These are phyloP conservation scores for Spondyliosoma cantharus DNA, from an alignment of 2,797 vertebrate species.

Conservation along the genomic window DNA sequence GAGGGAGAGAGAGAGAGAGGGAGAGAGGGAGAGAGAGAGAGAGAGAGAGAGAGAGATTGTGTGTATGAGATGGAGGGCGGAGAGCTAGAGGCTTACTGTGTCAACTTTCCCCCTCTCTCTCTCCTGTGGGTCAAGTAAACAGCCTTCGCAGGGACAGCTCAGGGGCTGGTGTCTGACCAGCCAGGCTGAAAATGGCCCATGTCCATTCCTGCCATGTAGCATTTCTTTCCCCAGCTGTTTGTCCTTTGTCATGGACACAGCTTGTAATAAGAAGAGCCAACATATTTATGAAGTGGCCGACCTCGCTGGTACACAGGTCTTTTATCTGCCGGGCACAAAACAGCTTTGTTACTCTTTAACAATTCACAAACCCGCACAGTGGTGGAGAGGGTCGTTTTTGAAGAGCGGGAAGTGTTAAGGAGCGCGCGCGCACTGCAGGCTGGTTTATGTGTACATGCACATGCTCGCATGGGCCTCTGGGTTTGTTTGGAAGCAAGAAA, in stretches of 20 bases:
- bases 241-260: slow-evolving; percentile 87
- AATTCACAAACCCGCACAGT: slow-evolving; percentile 71
- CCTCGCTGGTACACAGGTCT: slow-evolving; percentile 81
- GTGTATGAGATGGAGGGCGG: slow-evolving; percentile 50
- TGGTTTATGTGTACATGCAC: slow-evolving; percentile 5
- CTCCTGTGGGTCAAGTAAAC: slow-evolving; percentile 87
- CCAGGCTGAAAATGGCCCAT: slow-evolving; percentile 90
- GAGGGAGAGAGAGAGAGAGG: slow-evolving; percentile 43
- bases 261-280: slow-evolving; percentile 87
- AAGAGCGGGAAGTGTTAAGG: slow-evolving; percentile 12
- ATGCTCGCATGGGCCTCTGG: neutral
- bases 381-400: slow-evolving; percentile 34
- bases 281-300: slow-evolving; percentile 87
- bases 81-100: slow-evolving; percentile 74
- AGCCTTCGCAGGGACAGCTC: slow-evolving; percentile 84
- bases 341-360: slow-evolving; percentile 85
- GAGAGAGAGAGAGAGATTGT: slow-evolving; percentile 28
- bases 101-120: slow-evolving; percentile 72
- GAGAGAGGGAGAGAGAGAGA: slow-evolving; percentile 26
- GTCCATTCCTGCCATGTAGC: slow-evolving; percentile 86
- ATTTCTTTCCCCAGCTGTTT: slow-evolving; percentile 88
- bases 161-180: slow-evolving; percentile 87
- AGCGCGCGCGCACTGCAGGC: slow-evolving; percentile 17
- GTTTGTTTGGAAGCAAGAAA: slow-evolving; percentile 30
- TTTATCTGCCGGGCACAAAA: slow-evolving; percentile 81